Evolutionary conservation across 2,797 vertebrate species (phyloP).

Genomic region (Cirrhinus molitorella): DNA sequence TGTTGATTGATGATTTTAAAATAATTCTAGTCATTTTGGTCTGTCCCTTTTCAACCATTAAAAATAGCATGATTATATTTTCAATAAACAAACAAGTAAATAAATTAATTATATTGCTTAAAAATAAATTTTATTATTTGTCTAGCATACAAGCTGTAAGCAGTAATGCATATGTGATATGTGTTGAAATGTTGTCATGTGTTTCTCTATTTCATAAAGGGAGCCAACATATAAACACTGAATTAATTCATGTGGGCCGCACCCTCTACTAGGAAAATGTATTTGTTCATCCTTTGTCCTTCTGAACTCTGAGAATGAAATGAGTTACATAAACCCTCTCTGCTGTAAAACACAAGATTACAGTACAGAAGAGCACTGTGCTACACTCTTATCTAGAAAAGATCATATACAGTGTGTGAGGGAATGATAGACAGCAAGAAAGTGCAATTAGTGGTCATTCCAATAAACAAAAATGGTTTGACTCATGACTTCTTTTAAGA

Average conservation of each 20-base stretch:
- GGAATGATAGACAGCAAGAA: background rate
- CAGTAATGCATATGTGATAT: no score
- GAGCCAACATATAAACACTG: conserved; percentile 7
- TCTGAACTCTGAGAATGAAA: conserved; percentile 7
- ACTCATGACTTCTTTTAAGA: background rate
- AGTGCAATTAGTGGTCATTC: background rate
- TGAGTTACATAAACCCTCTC: conserved; percentile 27
- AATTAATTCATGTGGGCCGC: background rate
- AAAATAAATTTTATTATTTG: no score
- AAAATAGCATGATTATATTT: background rate
- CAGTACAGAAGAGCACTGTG: conserved; percentile 6
- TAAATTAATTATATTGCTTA: no score
- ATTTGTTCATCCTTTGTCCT: conserved; percentile 13
- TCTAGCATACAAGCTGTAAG: no score
- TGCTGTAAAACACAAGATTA: background rate
- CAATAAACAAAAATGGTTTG: background rate
- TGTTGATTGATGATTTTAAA: background rate
- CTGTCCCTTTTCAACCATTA: background rate
- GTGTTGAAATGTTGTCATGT: no score
- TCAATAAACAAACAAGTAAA: no score
- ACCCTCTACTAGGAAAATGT: background rate
- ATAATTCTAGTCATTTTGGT: background rate
- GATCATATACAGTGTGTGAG: conserved; percentile 21
- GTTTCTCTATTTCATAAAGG: no score
- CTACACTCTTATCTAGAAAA: background rate